phyloP scores from a whole-genome alignment of 2,113 vertebrate genomes.

The Podarcis cretensis region DNA sequence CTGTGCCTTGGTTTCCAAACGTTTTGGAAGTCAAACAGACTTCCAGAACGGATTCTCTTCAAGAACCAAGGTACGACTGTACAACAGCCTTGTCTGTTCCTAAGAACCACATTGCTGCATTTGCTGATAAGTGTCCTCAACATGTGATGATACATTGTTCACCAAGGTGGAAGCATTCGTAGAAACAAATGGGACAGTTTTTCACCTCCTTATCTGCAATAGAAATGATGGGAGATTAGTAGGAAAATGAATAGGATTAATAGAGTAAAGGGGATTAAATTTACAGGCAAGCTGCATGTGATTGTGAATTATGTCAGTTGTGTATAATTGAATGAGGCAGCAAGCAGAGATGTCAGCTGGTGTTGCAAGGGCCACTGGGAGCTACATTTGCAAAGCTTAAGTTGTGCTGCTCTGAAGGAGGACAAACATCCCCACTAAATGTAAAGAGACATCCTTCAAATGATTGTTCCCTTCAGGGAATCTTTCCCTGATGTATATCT shows the following conservation, averaged over 20 bases:
- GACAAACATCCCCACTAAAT: background rate
- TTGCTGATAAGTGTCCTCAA: background rate
- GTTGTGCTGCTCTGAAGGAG: background rate
- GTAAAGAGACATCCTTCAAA: background rate
- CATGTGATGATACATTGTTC: background rate
- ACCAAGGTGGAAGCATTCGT: background rate
- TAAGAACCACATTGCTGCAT: background rate
- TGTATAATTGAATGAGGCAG: background rate
- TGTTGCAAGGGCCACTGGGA: background rate
- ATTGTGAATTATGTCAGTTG: background rate
- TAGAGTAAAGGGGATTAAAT: background rate
- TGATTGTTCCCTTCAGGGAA: constrained; percentile 9
- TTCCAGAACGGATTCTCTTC: no score
- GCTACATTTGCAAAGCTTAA: background rate
- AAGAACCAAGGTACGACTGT: no score
- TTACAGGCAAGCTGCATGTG: background rate
- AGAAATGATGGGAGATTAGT: background rate
- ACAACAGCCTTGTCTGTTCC: background rate
- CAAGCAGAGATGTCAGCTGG: background rate
- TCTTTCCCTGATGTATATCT: constrained; percentile 7
- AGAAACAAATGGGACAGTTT: background rate
- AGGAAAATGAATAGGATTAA: background rate
- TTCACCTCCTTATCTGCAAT: background rate
- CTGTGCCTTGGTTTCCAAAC: no score
- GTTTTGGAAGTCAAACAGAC: no score